A percentile compares a stretch with the other conserved stretches of the same genome.
Conservation (phyloP, 2,888 invertebrate genomes). For the Nemoura dubitans region DNA sequence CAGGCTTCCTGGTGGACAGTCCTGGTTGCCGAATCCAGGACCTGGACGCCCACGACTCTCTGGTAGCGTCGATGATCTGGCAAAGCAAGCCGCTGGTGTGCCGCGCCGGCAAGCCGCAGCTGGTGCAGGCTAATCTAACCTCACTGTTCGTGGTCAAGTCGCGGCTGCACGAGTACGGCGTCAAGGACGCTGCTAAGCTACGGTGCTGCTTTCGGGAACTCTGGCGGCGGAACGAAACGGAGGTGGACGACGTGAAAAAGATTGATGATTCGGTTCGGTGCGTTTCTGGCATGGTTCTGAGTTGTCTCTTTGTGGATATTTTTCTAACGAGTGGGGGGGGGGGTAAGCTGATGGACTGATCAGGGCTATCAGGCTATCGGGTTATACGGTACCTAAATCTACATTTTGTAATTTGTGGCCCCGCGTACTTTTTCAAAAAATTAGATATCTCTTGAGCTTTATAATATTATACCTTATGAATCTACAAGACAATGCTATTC, state of each 20-base stretch:
- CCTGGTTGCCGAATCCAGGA: conserved; percentile 50
- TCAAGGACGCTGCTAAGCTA: conserved; percentile 61
- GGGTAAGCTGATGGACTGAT: too few relatives aligned
- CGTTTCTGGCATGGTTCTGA: too few relatives aligned
- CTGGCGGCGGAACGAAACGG: conserved; percentile 40
- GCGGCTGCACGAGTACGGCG: conserved; percentile 63
- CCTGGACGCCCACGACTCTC: conserved; percentile 47
- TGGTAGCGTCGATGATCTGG: conserved; percentile 43
- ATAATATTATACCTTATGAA: too few relatives aligned
- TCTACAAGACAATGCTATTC: too few relatives aligned
- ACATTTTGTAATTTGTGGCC: too few relatives aligned
- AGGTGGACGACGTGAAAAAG: not conserved
- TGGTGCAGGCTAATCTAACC: conserved; percentile 57
- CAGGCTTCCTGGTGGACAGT: conserved; percentile 48
- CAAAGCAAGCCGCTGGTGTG: conserved; percentile 41
- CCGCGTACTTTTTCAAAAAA: too few relatives aligned
- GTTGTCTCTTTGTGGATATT: too few relatives aligned
- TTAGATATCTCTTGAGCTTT: too few relatives aligned
- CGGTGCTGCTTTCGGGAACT: conserved; percentile 53
- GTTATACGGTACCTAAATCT: too few relatives aligned
- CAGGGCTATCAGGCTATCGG: too few relatives aligned
- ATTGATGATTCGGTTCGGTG: not conserved
- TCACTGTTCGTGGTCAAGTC: conserved; percentile 66
- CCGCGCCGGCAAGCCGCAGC: conserved; percentile 38
- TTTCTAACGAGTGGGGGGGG: too few relatives aligned